Evolutionary conservation across 1,140 invertebrate species (phyloP).

Genomic region (Trypoxylus dichotomus): DNA sequence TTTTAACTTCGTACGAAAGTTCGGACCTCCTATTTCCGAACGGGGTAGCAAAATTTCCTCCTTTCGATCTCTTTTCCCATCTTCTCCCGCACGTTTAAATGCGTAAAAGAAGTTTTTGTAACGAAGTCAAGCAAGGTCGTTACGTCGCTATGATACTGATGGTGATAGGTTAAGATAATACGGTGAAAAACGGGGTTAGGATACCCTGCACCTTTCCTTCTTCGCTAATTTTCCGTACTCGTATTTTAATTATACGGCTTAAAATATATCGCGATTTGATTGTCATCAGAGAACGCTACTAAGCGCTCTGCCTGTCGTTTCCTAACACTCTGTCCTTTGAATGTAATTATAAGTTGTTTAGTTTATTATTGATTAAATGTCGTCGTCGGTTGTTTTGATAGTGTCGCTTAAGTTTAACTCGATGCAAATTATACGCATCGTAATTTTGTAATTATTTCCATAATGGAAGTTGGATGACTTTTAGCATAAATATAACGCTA

Average conservation of each 20-base stretch:
- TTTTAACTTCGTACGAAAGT: not conserved
- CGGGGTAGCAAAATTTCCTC: not conserved
- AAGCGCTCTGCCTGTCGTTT: not conserved
- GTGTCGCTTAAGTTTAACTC: not conserved
- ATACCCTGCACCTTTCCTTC: not conserved
- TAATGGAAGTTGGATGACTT: not conserved
- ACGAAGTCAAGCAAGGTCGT: not conserved
- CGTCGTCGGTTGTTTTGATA: not conserved
- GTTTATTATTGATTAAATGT: conserved; percentile 2
- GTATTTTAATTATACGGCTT: not conserved
- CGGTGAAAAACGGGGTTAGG: not conserved
- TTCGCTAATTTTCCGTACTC: not conserved
- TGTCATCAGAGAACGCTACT: not conserved
- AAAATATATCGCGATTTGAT: conserved; percentile 24
- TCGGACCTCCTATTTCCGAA: not conserved
- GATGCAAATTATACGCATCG: not conserved
- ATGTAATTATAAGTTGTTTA: conserved; percentile 19
- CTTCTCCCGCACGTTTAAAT: not conserved
- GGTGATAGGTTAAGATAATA: not conserved
- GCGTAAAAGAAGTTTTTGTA: not conserved
- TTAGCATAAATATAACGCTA: too few species aligned
- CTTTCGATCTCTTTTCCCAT: not conserved
- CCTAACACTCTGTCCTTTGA: not conserved
- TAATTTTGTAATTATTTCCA: conserved; percentile 2
- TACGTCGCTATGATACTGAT: not conserved